Conservation (phyloP, 2,797 vertebrate genomes). For the Cygnus olor region DNA sequence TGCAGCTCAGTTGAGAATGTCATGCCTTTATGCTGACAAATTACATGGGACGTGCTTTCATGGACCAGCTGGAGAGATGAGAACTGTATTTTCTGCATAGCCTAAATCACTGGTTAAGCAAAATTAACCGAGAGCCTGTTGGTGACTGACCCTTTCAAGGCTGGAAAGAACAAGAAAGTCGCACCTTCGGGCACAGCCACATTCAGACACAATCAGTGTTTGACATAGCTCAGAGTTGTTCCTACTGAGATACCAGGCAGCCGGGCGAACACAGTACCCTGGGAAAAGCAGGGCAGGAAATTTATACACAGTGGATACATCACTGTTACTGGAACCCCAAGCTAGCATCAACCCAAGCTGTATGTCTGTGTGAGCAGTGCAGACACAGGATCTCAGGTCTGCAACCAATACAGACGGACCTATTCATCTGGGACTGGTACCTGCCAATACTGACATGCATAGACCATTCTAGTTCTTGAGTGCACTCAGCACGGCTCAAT, state of each 20-base stretch:
- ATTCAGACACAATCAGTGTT: not conserved
- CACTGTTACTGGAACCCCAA: not conserved
- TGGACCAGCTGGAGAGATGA: constrained; percentile 34
- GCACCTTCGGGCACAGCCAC: not conserved
- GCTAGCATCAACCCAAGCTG: not conserved
- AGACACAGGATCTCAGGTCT: not conserved
- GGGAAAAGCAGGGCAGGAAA: not conserved
- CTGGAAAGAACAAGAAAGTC: not conserved
- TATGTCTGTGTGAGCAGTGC: not conserved
- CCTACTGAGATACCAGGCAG: not conserved
- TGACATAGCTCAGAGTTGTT: not conserved
- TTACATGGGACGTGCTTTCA: constrained; percentile 11
- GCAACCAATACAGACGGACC: not conserved
- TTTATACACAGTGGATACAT: not conserved
- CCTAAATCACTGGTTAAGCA: not conserved
- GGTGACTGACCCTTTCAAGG: not conserved
- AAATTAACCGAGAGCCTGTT: not conserved
- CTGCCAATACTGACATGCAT: not conserved
- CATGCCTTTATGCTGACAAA: constrained; percentile 42
- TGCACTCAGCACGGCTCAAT: not conserved
- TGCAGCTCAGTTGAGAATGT: constrained; percentile 31
- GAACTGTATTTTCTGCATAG: not conserved
- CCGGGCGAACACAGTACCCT: not conserved
- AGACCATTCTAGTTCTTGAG: not conserved
- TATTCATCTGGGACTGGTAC: not conserved